Base-by-base conservation (phyloP, 2,888 invertebrate genomes). In the Corbicula japonica region DNA sequence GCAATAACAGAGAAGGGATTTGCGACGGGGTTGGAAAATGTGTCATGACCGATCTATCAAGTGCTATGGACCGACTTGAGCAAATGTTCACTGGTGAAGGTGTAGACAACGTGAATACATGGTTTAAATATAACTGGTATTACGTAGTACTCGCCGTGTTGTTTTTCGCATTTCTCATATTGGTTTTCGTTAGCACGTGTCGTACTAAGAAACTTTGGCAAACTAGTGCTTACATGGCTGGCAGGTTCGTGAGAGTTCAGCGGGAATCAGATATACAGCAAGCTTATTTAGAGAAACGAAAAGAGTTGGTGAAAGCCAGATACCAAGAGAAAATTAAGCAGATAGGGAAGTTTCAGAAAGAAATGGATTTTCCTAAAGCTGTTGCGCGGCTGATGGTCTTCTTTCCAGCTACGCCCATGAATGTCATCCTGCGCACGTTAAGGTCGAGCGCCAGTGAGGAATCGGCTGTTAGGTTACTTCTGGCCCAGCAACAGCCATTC, bases 121-220 rank as follows among this genome's bases (percentile, higher is more conserved):
- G 88, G 88, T 50, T 88, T 5, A 58, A 52, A 5, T 69, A 73
- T 4, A 78, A 87, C 30, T 89, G 89, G 89, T 87, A 83, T 61
- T 87, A 86, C 65, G 62, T 87, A 5, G 58, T 86, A 2, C 38
- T 73, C 5, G 83, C 56, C 5, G 56, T 79, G 5, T 44, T 74
- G 8, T 56, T 60, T 12, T 23, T 86, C 0, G 18, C 46, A 18
- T 50, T 84, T 28, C 32, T 86, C 0, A 58, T 72, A 28, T 34
- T 76, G 1, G 10, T 87, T 15, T 87, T 89, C 52, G 50, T 85
- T 2, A 44, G 68, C 5, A 85, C 82, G n/a, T 83, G 80, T 54
- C 76, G 81, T 32, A 74, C 73, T 41, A 38, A 72, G 12, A 66
- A 72, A 18, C 62, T 81, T 68, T 73, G 82, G 2, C 84, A 87